Conservation (phyloP, 2,113 vertebrate genomes). For the Labeo rohita region DNA sequence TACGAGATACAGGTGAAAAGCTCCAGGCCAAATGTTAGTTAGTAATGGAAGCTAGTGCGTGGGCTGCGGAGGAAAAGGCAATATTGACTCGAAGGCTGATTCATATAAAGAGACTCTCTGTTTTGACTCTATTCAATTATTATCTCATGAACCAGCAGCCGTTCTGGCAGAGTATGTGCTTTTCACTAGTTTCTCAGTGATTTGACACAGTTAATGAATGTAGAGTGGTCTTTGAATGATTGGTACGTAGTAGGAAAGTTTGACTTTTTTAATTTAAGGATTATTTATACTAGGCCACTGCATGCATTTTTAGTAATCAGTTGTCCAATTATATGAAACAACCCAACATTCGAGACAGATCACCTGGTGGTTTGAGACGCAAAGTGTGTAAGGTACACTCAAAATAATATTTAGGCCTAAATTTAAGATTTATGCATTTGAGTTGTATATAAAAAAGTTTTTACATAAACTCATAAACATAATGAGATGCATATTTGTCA, state of each 20-base stretch:
- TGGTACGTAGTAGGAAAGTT: background rate
- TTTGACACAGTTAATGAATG: constrained; percentile 7
- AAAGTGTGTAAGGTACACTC: background rate
- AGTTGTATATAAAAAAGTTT: background rate
- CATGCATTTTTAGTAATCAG: background rate
- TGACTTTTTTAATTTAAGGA: background rate
- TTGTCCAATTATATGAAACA: background rate
- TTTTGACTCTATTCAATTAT: constrained; percentile 60
- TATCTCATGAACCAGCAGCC: constrained; percentile 47
- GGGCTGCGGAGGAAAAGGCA: constrained; percentile 68
- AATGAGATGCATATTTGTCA: background rate
- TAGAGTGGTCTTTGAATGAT: background rate
- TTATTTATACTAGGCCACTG: constrained; percentile 2
- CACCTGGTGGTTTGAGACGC: background rate
- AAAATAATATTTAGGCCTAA: background rate
- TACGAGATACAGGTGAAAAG: constrained; percentile 64
- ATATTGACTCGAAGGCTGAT: constrained; percentile 65
- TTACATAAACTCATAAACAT: background rate
- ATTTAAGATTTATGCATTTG: background rate
- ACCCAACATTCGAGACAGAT: background rate
- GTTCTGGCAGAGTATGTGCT: constrained; percentile 8
- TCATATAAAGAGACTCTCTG: constrained; percentile 64
- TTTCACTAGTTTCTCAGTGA: background rate
- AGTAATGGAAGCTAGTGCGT: constrained; percentile 73
- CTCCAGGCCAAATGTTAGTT: constrained; percentile 59